Base-by-base conservation (phyloP, 2,113 vertebrate genomes). In the Gallinago undulata region DNA sequence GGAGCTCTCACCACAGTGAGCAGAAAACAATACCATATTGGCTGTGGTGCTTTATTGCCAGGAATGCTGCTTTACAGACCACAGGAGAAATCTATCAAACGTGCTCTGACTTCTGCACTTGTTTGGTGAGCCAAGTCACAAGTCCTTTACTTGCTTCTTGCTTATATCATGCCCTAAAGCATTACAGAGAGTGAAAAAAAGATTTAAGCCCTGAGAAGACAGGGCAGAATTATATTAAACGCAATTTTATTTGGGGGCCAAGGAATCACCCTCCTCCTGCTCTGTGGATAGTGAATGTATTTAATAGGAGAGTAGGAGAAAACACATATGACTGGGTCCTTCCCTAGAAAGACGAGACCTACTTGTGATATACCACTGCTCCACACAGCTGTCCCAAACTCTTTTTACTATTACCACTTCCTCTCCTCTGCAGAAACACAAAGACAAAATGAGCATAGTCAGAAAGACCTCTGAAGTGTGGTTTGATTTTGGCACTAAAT, bases 401-500 rank as follows among this genome's bases (percentile, higher is more conserved):
- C 16, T 80, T 83, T 87, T 73, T 64, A 48, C 21, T 70, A 21
- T 67, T 67, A 48, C 2, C 13, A 15, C 27, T 88, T 73, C 70
- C 47, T 84, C 5, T 6, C 35, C 45, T 72, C 73, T 43, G 28
- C 73, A 84, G 77, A 87, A 92, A 79, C 23, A 75, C 23, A 78
- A 57, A 92, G 59, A 79, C 60, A 75, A 81, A 90, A 93, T 1
- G 3, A 89, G 33, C 35, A 16, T 19, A 74, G 73, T 84, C 0
- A 0, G 66, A 94, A 89, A 33, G 35, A 53, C 31, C 31, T 93
- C 57, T 2, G 3, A 93, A 90, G 25, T 41, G 39, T 72, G 51
- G 86, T 73, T 95, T 93, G 80, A 81, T 93, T 94, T 84, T 3
- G 8, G 62, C 67, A 57, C 45, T 93, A 84, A 91, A 87, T 93